These are phyloP conservation scores for Drosophila melanosoma DNA, from an alignment of 2,888 invertebrate genomes.

Conservation along the genomic window DNA sequence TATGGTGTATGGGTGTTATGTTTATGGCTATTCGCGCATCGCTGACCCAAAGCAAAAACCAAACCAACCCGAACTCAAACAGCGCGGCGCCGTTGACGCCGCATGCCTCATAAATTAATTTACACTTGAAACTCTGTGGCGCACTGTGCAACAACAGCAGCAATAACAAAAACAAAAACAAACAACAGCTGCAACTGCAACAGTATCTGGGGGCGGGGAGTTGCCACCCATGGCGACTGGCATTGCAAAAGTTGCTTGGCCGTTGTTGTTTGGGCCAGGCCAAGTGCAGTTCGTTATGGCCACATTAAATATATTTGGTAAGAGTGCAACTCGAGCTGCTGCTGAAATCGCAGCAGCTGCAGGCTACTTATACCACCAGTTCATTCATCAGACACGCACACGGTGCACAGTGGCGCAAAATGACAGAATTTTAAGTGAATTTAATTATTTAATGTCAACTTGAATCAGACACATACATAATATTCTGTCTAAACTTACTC, in stretches of 20 bases:
- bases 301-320: constrained; percentile 51
- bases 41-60: constrained; percentile 40
- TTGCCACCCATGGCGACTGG: constrained; percentile 60
- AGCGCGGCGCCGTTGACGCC: constrained; percentile 66
- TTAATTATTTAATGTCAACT: not conserved
- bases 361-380: constrained; percentile 8
- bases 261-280: constrained; percentile 23
- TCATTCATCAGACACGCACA: not conserved
- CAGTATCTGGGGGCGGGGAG: constrained; percentile 35
- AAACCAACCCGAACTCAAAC: constrained; percentile 13
- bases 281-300: constrained; percentile 60
- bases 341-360: constrained; percentile 4
- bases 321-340: not conserved
- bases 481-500: not conserved
- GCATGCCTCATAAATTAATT: constrained; percentile 78
- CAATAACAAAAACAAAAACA: constrained; percentile 50
- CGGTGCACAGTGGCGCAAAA: constrained; percentile 16
- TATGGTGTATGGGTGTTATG: constrained; percentile 2
- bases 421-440: not conserved
- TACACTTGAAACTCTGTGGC: constrained; percentile 75
- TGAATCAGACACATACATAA: not conserved
- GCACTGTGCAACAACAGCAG: constrained; percentile 42
- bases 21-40: constrained; percentile 20
- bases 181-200: constrained; percentile 60
- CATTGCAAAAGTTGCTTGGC: constrained; percentile 43